These are phyloP conservation scores for Bujurquina vittata DNA, from an alignment of 2,113 vertebrate species.

Conservation along the genomic window DNA sequence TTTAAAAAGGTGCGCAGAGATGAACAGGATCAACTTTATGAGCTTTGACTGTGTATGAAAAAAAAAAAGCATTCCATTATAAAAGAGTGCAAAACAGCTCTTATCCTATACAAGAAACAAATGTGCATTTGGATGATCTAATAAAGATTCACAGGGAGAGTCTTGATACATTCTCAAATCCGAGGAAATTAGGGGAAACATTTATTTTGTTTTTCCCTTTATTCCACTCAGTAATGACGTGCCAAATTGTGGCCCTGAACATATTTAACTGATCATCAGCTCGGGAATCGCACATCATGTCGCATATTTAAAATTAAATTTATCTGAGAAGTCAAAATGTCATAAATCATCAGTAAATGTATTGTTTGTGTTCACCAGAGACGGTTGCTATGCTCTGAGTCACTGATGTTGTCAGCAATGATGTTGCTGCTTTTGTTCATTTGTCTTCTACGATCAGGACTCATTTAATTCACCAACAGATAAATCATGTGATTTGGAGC, in stretches of 20 bases:
- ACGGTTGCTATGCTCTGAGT: too few species aligned
- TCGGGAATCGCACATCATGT: too few species aligned
- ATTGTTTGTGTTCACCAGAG: background rate
- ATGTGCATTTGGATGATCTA: background rate
- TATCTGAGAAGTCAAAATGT: background rate
- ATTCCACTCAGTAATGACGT: background rate
- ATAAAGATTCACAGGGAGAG: background rate
- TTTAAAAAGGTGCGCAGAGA: too few species aligned
- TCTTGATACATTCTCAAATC: background rate
- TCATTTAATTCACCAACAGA: too few species aligned
- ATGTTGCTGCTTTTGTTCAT: too few species aligned
- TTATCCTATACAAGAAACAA: background rate
- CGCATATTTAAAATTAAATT: background rate
- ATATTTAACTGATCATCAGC: background rate
- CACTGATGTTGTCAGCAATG: too few species aligned
- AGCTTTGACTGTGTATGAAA: too few species aligned
- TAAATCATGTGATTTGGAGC: too few species aligned
- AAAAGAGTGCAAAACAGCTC: too few species aligned
- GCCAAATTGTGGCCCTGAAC: background rate
- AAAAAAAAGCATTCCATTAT: background rate
- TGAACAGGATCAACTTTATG: too few species aligned
- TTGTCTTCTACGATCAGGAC: too few species aligned
- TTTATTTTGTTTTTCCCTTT: background rate
- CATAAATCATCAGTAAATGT: background rate
- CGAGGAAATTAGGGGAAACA: background rate